Percentiles rank a stretch among this genome's conserved stretches.
Evolutionary conservation across 2,888 invertebrate species (phyloP).

Genomic region (Parapristionchus giblindavisi): DNA sequence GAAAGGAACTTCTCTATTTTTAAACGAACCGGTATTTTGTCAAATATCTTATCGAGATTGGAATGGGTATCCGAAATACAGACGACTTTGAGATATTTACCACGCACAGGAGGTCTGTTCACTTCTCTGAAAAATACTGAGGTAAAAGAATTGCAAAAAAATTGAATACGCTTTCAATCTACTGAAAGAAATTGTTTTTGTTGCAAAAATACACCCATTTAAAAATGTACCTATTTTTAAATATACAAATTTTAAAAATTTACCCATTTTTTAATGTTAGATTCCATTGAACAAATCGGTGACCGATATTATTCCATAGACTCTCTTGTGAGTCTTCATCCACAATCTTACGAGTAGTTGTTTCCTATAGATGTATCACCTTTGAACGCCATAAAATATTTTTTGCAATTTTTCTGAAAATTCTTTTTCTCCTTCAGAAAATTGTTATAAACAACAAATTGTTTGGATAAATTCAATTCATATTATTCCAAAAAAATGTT

Average conservation of each 20-base stretch:
- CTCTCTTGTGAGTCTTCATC: constrained; percentile 31
- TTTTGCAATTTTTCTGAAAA: too few species aligned
- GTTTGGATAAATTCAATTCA: too few species aligned
- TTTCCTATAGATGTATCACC: too few species aligned
- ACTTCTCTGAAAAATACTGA: constrained; percentile 27
- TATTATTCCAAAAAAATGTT: too few species aligned
- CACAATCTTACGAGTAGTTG: too few species aligned
- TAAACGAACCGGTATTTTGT: constrained; percentile 79
- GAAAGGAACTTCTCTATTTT: too few species aligned
- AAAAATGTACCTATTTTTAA: neutral
- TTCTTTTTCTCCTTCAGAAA: too few species aligned
- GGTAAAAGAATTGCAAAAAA: neutral
- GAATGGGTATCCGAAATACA: constrained; percentile 87
- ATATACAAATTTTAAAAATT: neutral
- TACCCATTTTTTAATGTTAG: neutral
- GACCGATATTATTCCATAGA: constrained; percentile 9
- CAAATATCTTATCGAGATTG: constrained; percentile 43
- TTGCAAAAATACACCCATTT: neutral
- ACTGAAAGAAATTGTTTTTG: neutral
- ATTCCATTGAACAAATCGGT: constrained; percentile 31
- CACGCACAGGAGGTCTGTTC: constrained; percentile 1
- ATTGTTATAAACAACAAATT: too few species aligned
- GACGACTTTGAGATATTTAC: constrained; percentile 73
- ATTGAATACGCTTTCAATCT: neutral
- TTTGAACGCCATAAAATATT: too few species aligned